Percentiles rank a stretch among this genome's conserved stretches.
phyloP scores from a whole-genome alignment of 2,888 invertebrate genomes.

The Himalopsyche anomala region DNA sequence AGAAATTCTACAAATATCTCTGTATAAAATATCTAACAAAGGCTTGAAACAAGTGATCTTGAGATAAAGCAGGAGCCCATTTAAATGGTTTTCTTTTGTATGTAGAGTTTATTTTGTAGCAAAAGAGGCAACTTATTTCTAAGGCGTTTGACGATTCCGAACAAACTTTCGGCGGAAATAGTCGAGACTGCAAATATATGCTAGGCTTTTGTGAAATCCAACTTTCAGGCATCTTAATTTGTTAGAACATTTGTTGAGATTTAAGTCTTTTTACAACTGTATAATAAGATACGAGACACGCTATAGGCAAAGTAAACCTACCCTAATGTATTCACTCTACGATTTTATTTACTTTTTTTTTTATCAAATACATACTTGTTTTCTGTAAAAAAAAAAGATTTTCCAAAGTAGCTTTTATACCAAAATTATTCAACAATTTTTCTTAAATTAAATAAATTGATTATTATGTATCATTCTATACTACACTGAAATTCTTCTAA shows the following conservation, averaged over 20 bases:
- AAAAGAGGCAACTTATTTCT: constrained; percentile 12
- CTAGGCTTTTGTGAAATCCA: constrained; percentile 26
- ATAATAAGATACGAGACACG: neutral
- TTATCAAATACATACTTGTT: no score
- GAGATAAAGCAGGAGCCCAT: constrained; percentile 8
- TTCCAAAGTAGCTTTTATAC: no score
- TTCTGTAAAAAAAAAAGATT: no score
- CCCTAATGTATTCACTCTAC: neutral
- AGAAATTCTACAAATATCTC: neutral
- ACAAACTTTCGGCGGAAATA: constrained; percentile 21
- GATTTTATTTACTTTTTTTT: no score
- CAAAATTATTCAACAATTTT: no score
- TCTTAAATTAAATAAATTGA: no score
- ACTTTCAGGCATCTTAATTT: constrained; percentile 31
- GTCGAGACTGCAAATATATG: constrained; percentile 31
- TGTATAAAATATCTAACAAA: neutral
- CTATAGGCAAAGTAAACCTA: neutral
- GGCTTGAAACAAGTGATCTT: constrained; percentile 6
- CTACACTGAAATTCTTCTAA: no score
- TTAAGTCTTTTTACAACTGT: neutral
- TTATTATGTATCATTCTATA: no score
- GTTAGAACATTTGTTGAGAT: constrained; percentile 10
- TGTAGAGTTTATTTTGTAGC: constrained; percentile 8
- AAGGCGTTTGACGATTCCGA: neutral
- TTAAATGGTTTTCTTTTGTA: constrained; percentile 22